phyloP scores from a whole-genome alignment of 2,888 invertebrate genomes.

The Parnassius mnemosyne region DNA sequence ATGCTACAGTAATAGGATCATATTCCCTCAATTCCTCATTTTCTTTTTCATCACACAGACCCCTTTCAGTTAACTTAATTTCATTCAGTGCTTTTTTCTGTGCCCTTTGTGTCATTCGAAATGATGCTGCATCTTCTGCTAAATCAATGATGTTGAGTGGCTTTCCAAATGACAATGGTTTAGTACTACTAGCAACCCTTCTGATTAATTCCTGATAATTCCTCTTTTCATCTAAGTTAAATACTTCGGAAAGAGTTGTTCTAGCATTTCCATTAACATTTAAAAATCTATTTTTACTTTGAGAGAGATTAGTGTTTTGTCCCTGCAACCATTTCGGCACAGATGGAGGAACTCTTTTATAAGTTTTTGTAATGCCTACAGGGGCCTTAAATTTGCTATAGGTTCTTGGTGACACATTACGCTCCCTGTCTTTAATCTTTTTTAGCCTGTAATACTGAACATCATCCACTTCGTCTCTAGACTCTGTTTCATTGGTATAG shows the following conservation, averaged over 20 bases:
- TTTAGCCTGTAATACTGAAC: constrained; percentile 53
- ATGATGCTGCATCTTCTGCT: constrained; percentile 59
- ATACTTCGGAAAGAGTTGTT: constrained; percentile 71
- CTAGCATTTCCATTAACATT: constrained; percentile 58
- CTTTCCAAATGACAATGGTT: constrained; percentile 44
- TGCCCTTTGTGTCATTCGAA: constrained; percentile 53
- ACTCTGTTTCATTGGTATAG: constrained; percentile 38
- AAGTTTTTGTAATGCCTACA: constrained; percentile 61
- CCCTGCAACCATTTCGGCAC: constrained; percentile 62
- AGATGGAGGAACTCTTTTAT: constrained; percentile 53
- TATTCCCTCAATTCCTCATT: constrained; percentile 56
- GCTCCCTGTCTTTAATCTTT: constrained; percentile 48
- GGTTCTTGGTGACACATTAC: constrained; percentile 50
- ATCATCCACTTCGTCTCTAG: constrained; percentile 41
- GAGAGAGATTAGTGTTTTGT: constrained; percentile 48
- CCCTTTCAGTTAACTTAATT: constrained; percentile 57
- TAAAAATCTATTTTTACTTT: constrained; percentile 48
- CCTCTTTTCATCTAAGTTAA: constrained; percentile 79
- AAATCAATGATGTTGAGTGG: constrained; percentile 55
- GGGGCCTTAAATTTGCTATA: constrained; percentile 60
- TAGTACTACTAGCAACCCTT: constrained; percentile 53
- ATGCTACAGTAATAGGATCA: constrained; percentile 68
- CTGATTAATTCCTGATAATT: constrained; percentile 78
- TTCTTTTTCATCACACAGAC: constrained; percentile 49
- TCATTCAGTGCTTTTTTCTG: constrained; percentile 63